Evolutionary conservation across 2,797 vertebrate genomes (phyloP).

Genomic region (Semaprochilodus insignis): DNA sequence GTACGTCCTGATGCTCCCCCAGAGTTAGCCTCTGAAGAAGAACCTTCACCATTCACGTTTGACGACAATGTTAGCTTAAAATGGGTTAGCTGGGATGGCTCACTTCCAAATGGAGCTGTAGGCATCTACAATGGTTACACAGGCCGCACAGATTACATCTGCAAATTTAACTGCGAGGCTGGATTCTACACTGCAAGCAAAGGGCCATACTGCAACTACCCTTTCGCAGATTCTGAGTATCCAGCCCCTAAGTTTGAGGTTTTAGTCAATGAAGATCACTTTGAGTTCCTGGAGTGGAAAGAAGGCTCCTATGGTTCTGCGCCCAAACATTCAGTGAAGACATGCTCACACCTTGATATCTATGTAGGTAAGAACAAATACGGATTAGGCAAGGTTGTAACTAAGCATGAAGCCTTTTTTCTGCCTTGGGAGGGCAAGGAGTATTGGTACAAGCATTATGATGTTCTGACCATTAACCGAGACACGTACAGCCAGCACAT

Average conservation of each 20-base stretch:
- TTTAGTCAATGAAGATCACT: conserved; percentile 79
- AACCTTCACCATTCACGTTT: conserved; percentile 62
- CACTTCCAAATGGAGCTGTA: conserved; percentile 71
- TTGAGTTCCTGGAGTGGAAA: conserved; percentile 79
- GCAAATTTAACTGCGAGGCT: conserved; percentile 74
- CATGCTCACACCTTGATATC: conserved; percentile 69
- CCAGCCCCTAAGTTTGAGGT: conserved; percentile 72
- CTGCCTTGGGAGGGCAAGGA: conserved; percentile 79
- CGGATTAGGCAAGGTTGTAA: conserved; percentile 79
- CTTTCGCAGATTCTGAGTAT: conserved; percentile 73
- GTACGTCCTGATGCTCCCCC: conserved; percentile 56
- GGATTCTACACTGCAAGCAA: conserved; percentile 76
- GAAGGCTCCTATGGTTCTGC: conserved; percentile 73
- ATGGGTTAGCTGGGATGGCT: conserved; percentile 72
- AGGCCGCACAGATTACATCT: conserved; percentile 75
- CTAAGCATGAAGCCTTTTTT: conserved; percentile 76
- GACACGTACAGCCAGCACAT: conserved; percentile 72
- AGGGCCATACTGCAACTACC: conserved; percentile 78
- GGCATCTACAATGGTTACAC: conserved; percentile 75
- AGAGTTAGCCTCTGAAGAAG: conserved; percentile 57
- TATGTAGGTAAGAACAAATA: conserved; percentile 82
- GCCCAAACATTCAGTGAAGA: conserved; percentile 68
- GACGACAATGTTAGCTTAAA: conserved; percentile 75
- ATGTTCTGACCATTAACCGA: conserved; percentile 74
- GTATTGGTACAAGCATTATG: conserved; percentile 81